phyloP scores from a whole-genome alignment of 2,797 vertebrate genomes.

The Pseudomugil tenellus region DNA sequence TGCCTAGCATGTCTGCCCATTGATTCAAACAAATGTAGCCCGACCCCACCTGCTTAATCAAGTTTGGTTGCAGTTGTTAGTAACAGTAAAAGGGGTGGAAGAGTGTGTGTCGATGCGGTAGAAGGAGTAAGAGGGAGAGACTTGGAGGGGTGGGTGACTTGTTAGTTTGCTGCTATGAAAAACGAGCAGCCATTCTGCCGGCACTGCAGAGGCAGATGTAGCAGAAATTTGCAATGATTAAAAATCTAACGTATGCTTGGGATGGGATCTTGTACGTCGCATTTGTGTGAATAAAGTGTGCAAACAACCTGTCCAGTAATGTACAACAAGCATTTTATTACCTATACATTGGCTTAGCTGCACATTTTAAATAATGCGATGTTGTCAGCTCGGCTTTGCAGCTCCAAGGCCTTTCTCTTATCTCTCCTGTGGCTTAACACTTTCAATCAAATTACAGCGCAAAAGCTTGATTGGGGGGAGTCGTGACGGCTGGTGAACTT shows the following conservation, averaged over 20 bases:
- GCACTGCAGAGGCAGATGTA: constrained; percentile 40
- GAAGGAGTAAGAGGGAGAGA: constrained; percentile 4
- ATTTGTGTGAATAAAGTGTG: constrained; percentile 1
- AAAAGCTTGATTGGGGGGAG: constrained; percentile 14
- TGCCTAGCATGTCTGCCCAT: constrained; percentile 58
- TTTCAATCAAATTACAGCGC: constrained; percentile 34
- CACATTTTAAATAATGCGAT: constrained; percentile 9
- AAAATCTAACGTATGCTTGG: constrained; percentile 54
- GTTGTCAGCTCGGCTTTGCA: constrained; percentile 18
- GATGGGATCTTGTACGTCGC: constrained; percentile 15
- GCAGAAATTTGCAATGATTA: constrained; percentile 49
- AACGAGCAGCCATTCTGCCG: constrained; percentile 29
- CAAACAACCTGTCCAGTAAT: constrained; percentile 18
- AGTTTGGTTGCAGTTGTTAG: constrained; percentile 65
- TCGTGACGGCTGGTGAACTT: neutral
- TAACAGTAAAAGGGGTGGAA: constrained; percentile 27
- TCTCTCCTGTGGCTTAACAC: constrained; percentile 33
- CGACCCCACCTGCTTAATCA: constrained; percentile 72
- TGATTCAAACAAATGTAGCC: constrained; percentile 73
- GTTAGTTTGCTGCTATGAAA: constrained; percentile 34
- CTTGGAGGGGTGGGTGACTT: constrained; percentile 16
- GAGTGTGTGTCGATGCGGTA: constrained; percentile 10
- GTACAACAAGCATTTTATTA: constrained; percentile 7
- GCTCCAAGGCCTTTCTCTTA: constrained; percentile 27
- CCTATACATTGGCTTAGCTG: neutral